Evolutionary conservation across 2,113 vertebrate species (phyloP).

Genomic region (Rhadina sibilatrix): DNA sequence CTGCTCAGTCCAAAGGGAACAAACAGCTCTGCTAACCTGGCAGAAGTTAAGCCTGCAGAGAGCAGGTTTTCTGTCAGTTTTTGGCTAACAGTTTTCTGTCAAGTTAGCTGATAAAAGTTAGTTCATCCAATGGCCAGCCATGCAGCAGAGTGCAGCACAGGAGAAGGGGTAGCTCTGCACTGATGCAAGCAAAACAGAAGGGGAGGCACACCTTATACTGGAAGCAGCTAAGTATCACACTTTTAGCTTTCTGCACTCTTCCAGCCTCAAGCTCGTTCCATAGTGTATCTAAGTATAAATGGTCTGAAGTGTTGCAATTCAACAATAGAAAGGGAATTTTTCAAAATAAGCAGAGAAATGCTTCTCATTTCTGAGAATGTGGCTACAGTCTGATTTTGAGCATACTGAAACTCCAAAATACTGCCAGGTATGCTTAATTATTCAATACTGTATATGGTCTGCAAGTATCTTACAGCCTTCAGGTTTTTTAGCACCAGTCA

Average conservation of each 20-base stretch:
- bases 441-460: background rate
- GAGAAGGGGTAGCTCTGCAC: background rate
- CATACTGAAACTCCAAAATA: background rate
- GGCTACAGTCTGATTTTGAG: background rate
- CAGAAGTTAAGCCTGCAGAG: background rate
- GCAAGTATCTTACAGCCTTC: background rate
- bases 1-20: background rate
- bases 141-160: background rate
- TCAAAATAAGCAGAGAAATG: background rate
- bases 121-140: background rate
- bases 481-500: background rate
- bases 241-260: background rate
- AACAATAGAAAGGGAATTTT: background rate
- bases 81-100: background rate
- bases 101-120: background rate
- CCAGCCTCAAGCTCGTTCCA: background rate
- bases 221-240: background rate
- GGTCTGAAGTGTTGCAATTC: background rate
- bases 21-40: background rate
- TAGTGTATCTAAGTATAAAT: background rate
- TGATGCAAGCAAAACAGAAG: background rate
- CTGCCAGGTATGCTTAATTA: background rate
- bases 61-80: background rate
- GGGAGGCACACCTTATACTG: background rate
- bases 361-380: background rate